Evolutionary conservation across 2,113 vertebrate genomes (phyloP).

Genomic region (Lamprotornis superbus): DNA sequence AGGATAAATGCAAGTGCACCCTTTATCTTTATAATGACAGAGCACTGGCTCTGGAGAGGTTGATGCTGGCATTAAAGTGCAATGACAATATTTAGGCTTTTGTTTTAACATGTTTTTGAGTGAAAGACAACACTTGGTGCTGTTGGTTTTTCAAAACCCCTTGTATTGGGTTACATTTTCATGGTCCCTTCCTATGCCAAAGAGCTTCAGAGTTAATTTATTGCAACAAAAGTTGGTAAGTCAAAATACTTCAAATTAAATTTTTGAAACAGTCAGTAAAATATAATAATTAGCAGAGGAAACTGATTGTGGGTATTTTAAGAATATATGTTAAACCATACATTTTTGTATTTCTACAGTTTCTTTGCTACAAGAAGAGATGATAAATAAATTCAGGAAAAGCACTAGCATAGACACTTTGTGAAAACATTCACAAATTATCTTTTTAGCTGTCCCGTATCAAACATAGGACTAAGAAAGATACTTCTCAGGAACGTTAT

Average conservation of each 20-base stretch:
- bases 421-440: background rate
- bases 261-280: background rate
- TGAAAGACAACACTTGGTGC: conserved; percentile 19
- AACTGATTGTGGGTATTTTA: background rate
- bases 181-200: background rate
- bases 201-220: background rate
- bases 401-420: background rate
- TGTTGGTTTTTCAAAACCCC: background rate
- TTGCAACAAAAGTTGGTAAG: background rate
- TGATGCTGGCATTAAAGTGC: background rate
- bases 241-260: background rate
- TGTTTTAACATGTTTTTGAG: conserved; percentile 6
- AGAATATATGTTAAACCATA: background rate
- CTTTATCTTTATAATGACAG: background rate
- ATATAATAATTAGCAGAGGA: background rate
- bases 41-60: background rate
- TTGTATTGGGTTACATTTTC: background rate
- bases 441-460: background rate
- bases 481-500: background rate
- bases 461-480: background rate
- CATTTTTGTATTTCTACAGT: background rate
- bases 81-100: conserved; percentile 55
- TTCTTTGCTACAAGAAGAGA: background rate
- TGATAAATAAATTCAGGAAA: background rate
- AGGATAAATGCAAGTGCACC: background rate